Conservation (phyloP, 2,797 vertebrate species). For the Notoglanidium macrostoma region DNA sequence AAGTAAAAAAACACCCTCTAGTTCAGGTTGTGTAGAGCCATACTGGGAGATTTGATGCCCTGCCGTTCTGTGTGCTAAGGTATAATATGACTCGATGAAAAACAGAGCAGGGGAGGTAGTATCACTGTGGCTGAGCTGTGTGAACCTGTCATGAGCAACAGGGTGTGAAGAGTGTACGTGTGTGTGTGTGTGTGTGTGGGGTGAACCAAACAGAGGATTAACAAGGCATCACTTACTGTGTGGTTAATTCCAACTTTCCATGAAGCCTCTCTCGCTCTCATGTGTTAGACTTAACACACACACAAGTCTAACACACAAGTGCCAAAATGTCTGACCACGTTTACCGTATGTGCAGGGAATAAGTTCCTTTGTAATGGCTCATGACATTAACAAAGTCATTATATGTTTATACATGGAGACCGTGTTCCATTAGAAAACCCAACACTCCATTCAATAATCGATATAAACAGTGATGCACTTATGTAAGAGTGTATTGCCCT, state of each 20-base stretch:
- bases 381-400: neutral
- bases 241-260: neutral
- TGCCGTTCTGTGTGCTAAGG: neutral
- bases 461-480: neutral
- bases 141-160: conserved; percentile 13
- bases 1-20: neutral
- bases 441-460: neutral
- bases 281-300: too few species aligned
- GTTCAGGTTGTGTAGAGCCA: neutral
- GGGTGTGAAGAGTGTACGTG: neutral
- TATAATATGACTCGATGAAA: neutral
- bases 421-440: neutral
- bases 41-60: neutral
- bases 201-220: conserved; percentile 7
- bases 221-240: neutral
- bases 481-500: neutral
- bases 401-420: neutral
- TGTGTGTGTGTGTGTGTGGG: neutral
- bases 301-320: neutral
- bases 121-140: neutral
- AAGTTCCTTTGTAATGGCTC: too few species aligned
- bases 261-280: neutral
- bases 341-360: neutral
- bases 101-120: neutral
- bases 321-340: neutral